Evolutionary conservation across 2,888 invertebrate species (phyloP), one percentile per base, ranked within the genome.

Genomic region (Tinea pellionella): DNA sequence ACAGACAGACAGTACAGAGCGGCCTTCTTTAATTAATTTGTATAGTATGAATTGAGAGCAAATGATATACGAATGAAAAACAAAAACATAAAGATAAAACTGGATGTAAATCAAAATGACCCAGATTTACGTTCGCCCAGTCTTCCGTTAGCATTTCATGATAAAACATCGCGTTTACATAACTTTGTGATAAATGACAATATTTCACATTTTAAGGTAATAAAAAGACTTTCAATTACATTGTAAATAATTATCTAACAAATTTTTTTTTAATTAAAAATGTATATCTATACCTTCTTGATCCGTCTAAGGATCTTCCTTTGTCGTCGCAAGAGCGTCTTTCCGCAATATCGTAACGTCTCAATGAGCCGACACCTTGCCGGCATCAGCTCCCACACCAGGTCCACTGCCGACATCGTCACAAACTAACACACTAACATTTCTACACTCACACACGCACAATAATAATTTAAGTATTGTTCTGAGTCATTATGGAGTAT

Each of bases 201-300:
- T 55, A 11, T 29, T 29, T 55, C 55, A 55, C 6, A 55, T 29
- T 51, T 51, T 51, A 15, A 51, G 3, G 51, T n/a, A n/a, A n/a
- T n/a, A n/a, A n/a, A n/a, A n/a, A n/a, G n/a, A n/a, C n/a, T 11
- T 11, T 37, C 12, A 42, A 2, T 42, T 4, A 13, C 13, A 42
- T 13, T 13, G n/a, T 42, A 13, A n/a, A 4, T 13, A 42, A 24
- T 24, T 24, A 24, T 24, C 24, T 24, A 24, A 24, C n/a, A n/a
- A n/a, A n/a, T n/a, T n/a, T n/a, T n/a, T n/a, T n/a, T n/a, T n/a
- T n/a, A 24, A 24, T 24, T 24, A 24, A 24, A n/a, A n/a, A n/a
- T n/a, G n/a, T n/a, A n/a, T n/a, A n/a, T n/a, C n/a, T 24, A 41
- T 84, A 88, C 88, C 88, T 88, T 88, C 66, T 85, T 84, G 43